Evolutionary conservation across 2,113 vertebrate genomes (phyloP).

Genomic region (Chunga burmeisteri): DNA sequence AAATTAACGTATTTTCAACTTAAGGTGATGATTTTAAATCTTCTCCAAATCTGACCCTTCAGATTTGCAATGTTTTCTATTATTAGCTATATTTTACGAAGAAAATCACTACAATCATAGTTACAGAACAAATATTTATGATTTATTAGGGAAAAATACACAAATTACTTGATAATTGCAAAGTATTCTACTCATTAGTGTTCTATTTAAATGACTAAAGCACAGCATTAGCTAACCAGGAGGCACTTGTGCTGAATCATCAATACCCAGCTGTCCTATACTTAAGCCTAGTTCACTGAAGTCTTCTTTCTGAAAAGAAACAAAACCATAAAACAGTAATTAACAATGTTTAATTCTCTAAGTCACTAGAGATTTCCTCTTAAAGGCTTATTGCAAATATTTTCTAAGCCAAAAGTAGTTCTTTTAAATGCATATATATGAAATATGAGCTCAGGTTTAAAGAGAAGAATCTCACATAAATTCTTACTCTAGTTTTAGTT

Average conservation of each 20-base stretch:
- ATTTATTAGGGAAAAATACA: not conserved
- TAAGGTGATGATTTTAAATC: not conserved
- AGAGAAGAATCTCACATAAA: not conserved
- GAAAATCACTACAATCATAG: not conserved
- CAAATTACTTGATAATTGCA: not conserved
- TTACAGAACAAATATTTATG: not conserved
- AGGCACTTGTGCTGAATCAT: constrained; percentile 89
- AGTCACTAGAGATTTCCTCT: not conserved
- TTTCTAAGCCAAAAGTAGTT: not conserved
- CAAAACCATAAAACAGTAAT: not conserved
- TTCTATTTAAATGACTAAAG: not conserved
- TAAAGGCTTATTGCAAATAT: not conserved
- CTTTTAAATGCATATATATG: not conserved
- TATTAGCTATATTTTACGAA: not conserved
- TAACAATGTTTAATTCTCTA: not conserved
- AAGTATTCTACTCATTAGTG: not conserved
- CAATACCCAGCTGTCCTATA: constrained; percentile 89
- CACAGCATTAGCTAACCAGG: constrained; percentile 79
- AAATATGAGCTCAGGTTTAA: not conserved
- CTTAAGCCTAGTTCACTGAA: constrained; percentile 88
- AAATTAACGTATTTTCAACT: not conserved
- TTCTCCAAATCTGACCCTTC: not conserved
- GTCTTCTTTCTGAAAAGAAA: constrained; percentile 82
- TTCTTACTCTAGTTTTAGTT: not conserved
- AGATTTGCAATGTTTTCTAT: not conserved